Evolutionary conservation across 2,113 vertebrate genomes (phyloP), one percentile per base, ranked within the genome.

Genomic region (Ochotona princeps): DNA sequence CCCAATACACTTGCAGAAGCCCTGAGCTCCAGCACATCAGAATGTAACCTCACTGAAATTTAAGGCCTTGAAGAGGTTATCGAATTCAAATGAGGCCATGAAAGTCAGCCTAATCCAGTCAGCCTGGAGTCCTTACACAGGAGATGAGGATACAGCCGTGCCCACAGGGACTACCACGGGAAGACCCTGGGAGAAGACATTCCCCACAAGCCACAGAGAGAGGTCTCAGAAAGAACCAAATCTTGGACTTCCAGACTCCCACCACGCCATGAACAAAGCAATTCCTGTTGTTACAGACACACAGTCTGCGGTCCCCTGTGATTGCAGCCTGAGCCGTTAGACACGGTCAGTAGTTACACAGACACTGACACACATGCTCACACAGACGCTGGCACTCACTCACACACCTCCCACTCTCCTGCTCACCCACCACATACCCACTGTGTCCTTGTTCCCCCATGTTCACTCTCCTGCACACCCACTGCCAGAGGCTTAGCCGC

Each of bases 151-250:
- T 18, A 0, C 11, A 21, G 73, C 5, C 66, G 8, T 49, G 67
- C 54, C 14, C 54, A 57, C 14, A 57, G 54, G 54, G 54, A 57
- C 38, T 44, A 44, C 3, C 54, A 57, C 12, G 23, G 35, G n/a
- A 9, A 17, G 65, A 54, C 23, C 25, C 2, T 2, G 78, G 4
- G 21, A 28, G 83, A 63, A 21, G 18, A 21, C 1, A 0, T 23
- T 8, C 0, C 21, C 38, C 1, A 2, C 13, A 38, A 13, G 10
- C 54, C 23, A 2, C 5, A 7, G 54, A 23, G 13, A 32, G 11
- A 61, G 2, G 13, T 47, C 78, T 60, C 23, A 47, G 28, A 9
- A n/a, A 35, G 30, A 49, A 6, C 73, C 66, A 61, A 1, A 30
- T 11, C 65, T 73, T 1, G 0, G 47, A 32, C 21, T 30, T 35